phyloP scores from a whole-genome alignment of 2,888 invertebrate genomes.

The Subacronicta megacephala region DNA sequence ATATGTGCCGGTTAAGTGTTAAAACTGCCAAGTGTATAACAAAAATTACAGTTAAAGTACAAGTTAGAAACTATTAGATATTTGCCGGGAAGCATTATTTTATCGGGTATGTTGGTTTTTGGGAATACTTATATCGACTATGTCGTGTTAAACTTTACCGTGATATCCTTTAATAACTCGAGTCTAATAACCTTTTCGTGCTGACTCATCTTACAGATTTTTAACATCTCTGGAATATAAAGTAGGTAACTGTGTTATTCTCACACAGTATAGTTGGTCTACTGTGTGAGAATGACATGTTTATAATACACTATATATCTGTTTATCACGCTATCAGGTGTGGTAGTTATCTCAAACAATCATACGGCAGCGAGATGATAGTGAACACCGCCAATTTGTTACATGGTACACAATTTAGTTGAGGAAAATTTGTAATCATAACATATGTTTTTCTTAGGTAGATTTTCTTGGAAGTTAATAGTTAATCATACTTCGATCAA shows the following conservation, averaged over 20 bases:
- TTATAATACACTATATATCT: neutral
- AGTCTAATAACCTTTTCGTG: too few relatives aligned
- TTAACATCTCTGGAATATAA: neutral
- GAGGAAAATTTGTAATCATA: constrained; percentile 4
- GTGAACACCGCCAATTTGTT: constrained; percentile 10
- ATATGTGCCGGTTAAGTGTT: constrained; percentile 12
- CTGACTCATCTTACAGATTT: neutral
- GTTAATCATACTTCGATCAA: neutral
- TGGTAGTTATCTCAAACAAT: constrained; percentile 26
- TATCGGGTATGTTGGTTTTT: constrained; percentile 25
- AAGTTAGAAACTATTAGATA: constrained; percentile 2
- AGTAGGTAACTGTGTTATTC: neutral
- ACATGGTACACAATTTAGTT: neutral
- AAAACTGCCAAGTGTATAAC: neutral
- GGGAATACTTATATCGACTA: constrained; percentile 7
- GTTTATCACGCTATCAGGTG: constrained; percentile 21
- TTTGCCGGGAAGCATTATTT: constrained; percentile 3
- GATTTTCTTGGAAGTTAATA: constrained; percentile 1
- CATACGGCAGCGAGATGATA: constrained; percentile 17
- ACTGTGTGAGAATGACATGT: neutral
- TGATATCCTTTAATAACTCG: neutral
- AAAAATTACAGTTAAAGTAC: constrained; percentile 8
- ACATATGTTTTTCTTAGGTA: too few relatives aligned
- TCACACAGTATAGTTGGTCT: too few relatives aligned
- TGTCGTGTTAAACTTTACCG: constrained; percentile 18